Evolutionary conservation across 2,888 invertebrate genomes (phyloP).

Genomic region (Morpho helenor): DNA sequence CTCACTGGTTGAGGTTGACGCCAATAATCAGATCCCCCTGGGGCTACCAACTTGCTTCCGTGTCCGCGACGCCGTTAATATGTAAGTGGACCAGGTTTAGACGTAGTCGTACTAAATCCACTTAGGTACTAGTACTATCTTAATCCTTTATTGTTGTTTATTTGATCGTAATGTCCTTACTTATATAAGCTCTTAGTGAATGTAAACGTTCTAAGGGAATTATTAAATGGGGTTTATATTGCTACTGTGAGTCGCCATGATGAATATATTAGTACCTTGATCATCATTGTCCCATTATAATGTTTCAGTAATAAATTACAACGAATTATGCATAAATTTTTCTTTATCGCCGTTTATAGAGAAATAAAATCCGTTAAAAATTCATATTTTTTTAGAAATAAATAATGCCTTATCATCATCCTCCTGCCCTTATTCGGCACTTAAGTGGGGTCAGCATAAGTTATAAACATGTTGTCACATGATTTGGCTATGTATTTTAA

Average conservation of each 20-base stretch:
- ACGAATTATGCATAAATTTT: no score
- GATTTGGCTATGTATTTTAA: no score
- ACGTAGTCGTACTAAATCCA: conserved; percentile 11
- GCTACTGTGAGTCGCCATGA: no score
- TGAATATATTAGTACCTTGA: no score
- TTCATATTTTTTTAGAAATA: background rate
- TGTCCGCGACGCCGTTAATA: conserved; percentile 35
- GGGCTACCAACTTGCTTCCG: conserved; percentile 61
- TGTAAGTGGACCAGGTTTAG: conserved; percentile 11
- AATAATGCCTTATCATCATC: no score
- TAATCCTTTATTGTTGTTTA: conserved; percentile 8
- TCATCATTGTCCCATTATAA: no score
- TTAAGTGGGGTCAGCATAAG: no score
- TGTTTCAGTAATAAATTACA: no score
- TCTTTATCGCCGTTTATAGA: conserved; percentile 1
- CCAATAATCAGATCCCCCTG: conserved; percentile 65
- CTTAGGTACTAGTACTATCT: conserved; percentile 3
- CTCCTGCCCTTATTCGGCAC: no score
- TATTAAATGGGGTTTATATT: no score
- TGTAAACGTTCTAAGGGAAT: no score
- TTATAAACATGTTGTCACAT: no score
- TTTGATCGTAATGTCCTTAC: conserved; percentile 8
- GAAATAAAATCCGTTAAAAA: background rate
- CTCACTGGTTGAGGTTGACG: conserved; percentile 46
- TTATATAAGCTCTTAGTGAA: background rate